Conservation (phyloP, 1,140 invertebrate species). For the Onthophagus taurus region DNA sequence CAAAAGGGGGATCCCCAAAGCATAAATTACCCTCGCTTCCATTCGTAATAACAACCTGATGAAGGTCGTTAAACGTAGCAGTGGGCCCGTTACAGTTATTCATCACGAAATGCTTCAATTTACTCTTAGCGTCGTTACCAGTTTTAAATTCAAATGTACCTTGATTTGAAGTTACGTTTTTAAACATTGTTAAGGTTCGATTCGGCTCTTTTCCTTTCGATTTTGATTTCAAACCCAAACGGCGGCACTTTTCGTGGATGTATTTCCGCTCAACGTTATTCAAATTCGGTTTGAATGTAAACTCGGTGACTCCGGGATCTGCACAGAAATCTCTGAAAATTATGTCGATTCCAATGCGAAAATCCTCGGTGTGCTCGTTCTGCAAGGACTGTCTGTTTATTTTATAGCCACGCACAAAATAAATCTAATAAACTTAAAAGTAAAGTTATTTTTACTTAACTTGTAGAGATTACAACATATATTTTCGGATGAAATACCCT, state of each 20-base stretch:
- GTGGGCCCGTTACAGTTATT: neutral
- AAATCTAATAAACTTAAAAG: too few species aligned
- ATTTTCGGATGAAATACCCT: too few species aligned
- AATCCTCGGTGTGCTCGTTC: slow-evolving; percentile 9
- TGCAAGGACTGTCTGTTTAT: too few species aligned
- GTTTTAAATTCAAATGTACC: neutral
- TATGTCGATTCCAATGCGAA: slow-evolving; percentile 10
- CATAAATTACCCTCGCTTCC: slow-evolving; percentile 3
- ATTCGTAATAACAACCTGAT: neutral
- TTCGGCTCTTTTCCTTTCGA: slow-evolving; percentile 51
- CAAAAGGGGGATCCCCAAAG: slow-evolving; percentile 3
- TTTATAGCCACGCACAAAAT: too few species aligned
- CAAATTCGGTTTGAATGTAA: slow-evolving; percentile 54
- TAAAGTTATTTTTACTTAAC: too few species aligned
- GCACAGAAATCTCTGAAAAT: slow-evolving; percentile 6
- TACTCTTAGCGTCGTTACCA: neutral
- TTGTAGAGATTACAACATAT: too few species aligned
- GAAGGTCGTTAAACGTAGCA: neutral
- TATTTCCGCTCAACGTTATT: slow-evolving; percentile 60
- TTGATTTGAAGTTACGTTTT: slow-evolving; percentile 39
- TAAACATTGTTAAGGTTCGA: slow-evolving; percentile 52
- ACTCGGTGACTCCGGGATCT: neutral
- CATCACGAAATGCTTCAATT: neutral
- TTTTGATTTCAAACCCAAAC: slow-evolving; percentile 57
- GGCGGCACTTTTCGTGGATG: slow-evolving; percentile 50